Conservation (phyloP, 2,113 vertebrate species). For the Australoheros scitulus region DNA sequence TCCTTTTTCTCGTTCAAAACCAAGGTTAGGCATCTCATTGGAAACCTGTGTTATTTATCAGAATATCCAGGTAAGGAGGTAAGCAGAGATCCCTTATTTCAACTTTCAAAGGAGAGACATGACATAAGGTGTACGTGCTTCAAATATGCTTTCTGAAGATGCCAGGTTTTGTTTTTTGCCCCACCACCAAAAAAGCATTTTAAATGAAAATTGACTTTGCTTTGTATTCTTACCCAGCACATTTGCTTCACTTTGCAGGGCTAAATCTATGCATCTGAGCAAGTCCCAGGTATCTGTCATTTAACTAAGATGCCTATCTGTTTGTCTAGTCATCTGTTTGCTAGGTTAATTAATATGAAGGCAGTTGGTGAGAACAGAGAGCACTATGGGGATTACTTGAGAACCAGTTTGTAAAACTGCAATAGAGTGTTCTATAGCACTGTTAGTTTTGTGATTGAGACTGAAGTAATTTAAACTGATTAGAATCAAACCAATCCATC, state of each 20-base stretch:
- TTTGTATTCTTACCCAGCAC: neutral
- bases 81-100: slow-evolving; percentile 24
- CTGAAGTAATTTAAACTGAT: neutral
- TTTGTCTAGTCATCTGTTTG: slow-evolving; percentile 46
- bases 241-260: neutral
- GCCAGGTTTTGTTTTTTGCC: neutral
- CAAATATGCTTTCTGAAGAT: slow-evolving; percentile 7
- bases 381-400: slow-evolving; percentile 4
- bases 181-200: slow-evolving; percentile 26
- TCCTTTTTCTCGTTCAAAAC: slow-evolving; percentile 15
- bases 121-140: slow-evolving; percentile 4
- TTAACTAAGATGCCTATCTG: slow-evolving; percentile 6
- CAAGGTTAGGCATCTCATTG: slow-evolving; percentile 53
- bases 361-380: neutral
- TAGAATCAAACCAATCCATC: neutral
- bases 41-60: slow-evolving; percentile 39
- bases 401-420: slow-evolving; percentile 6
- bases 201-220: slow-evolving; percentile 50
- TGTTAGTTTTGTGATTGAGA: neutral
- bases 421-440: neutral
- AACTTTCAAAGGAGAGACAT: slow-evolving; percentile 38
- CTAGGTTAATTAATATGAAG: slow-evolving; percentile 38
- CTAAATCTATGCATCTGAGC: neutral
- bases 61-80: slow-evolving; percentile 27
- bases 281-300: slow-evolving; percentile 21